Base-by-base conservation (phyloP, 2,113 vertebrate species). In the Sterrhoptilus dennistouni region DNA sequence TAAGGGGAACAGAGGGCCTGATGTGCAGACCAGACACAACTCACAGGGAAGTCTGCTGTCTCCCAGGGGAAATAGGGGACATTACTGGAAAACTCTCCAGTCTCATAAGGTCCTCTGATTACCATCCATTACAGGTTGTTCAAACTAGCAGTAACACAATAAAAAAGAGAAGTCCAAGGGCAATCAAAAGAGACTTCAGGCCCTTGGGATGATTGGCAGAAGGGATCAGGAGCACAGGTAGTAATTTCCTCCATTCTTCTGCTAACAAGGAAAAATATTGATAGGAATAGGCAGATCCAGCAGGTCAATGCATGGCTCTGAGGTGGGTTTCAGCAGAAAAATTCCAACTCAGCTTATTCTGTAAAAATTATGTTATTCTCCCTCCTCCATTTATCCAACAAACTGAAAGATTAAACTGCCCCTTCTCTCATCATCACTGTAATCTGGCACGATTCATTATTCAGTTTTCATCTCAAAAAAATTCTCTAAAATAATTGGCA, bases 1-100 rank as follows among this genome's bases (percentile, higher is more conserved):
- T 50, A 25, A 49, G 35, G 8, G 20, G 35, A 56, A 3, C 16
- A 35, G 42, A n/a, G 35, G 8, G 9, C 9, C 23, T 0, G 0
- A n/a, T 49, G 12, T n/a, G 35, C 50, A 49, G 19, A 65, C 9
- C 49, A 56, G n/a, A 64, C 40, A 22, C 23, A 74, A 28, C 9
- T 28, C 49, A 23, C 69, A 29, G 24, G 42, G 24, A 75, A 40
- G 12, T 75, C 29, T 57, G 42, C 29, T 24, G 3, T 40, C 29
- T 40, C 6, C 31, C 20, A 35, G 8, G 35, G 60, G 19, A 40
- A 35, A 49, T 17, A 35, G 66, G 35, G 20, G 16, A 50, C 35
- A 6, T 28, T 53, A 35, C 15, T 79, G 23, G 50, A 49, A 75
- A 65, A 40, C 8, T 24, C 17, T 68, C 8, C 16, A 21, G 31